Base-by-base conservation (phyloP, 2,113 vertebrate species). In the Tragulus kanchil region DNA sequence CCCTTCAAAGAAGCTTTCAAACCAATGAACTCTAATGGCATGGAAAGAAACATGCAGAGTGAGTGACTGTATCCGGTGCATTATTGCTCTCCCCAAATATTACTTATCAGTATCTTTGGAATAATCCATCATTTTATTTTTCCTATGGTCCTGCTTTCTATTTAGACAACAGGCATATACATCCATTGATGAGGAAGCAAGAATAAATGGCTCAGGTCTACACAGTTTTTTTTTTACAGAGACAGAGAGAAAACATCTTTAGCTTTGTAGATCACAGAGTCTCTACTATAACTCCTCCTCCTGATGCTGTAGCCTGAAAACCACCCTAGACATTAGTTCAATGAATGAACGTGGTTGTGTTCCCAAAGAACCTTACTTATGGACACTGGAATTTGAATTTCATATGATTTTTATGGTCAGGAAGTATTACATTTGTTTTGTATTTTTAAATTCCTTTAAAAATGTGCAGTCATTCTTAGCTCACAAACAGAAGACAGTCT, bases 11-110 rank as follows among this genome's bases (percentile, higher is more conserved):
- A 93, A 95, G 64, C 92, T 42, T 97, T 89, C 69, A 97, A 93
- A 86, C 6, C 96, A 97, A 71, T 93, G 96, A 94, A 90, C 86
- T 97, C 93, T 96, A 98, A 96, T 58, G 59, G 97, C 17, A 10
- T 65, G 92, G 88, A 98, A 97, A 97, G 5, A 59, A 97, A 98
- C 97, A 93, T 23, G 19, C 21, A 79, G 86, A 93, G 28, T 42
- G 11, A 97, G 58, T 28, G 36, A 91, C 85, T 85, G 64, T 36
- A 8, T 64, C 48, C 90, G 81, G 52, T 87, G 87, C 96, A 58
- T 84, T 96, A 92, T 81, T 52, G 52, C 87, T 89, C 26, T 81
- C 93, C 89, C 28, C 95, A 85, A n/a, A 65, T 78, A 83, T 95
- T 81, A 56, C 26, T 90, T 90, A 36, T 8, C 75, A 93, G 48